These are phyloP conservation scores for Garrulus glandarius DNA, from an alignment of 2,797 vertebrate genomes.

Conservation along the genomic window DNA sequence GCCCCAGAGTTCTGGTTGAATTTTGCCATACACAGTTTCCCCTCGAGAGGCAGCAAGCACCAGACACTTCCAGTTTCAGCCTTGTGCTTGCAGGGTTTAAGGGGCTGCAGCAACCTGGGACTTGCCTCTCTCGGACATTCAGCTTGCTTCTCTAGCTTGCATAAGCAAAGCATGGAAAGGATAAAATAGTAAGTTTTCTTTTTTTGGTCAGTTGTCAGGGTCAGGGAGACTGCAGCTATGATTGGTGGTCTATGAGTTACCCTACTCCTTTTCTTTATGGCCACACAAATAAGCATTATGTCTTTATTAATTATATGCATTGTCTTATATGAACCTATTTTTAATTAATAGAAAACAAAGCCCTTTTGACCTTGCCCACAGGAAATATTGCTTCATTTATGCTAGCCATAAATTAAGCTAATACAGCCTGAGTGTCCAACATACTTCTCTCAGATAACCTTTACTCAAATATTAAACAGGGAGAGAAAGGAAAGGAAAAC, in stretches of 20 bases:
- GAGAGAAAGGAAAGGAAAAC: not conserved
- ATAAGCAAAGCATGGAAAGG: not conserved
- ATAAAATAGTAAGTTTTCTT: not conserved
- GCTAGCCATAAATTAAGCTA: slow-evolving; percentile 31
- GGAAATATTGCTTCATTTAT: slow-evolving; percentile 8
- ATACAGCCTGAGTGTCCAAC: not conserved
- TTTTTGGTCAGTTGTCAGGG: not conserved
- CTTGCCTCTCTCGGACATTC: not conserved
- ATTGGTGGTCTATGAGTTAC: not conserved
- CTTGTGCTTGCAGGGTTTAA: not conserved
- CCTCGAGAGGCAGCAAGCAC: not conserved
- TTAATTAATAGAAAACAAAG: slow-evolving; percentile 55
- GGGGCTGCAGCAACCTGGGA: not conserved
- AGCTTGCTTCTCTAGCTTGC: not conserved
- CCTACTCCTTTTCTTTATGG: not conserved
- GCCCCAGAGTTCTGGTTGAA: not conserved
- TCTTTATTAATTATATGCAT: slow-evolving; percentile 6
- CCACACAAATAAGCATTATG: not conserved
- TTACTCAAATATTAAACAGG: slow-evolving; percentile 18
- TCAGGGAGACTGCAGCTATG: not conserved
- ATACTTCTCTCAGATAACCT: not conserved
- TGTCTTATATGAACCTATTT: not conserved
- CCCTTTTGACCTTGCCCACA: slow-evolving; percentile 5
- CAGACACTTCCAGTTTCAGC: not conserved
- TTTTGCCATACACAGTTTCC: not conserved